phyloP scores from a whole-genome alignment of 1,140 invertebrate species.

The Achroia grisella region DNA sequence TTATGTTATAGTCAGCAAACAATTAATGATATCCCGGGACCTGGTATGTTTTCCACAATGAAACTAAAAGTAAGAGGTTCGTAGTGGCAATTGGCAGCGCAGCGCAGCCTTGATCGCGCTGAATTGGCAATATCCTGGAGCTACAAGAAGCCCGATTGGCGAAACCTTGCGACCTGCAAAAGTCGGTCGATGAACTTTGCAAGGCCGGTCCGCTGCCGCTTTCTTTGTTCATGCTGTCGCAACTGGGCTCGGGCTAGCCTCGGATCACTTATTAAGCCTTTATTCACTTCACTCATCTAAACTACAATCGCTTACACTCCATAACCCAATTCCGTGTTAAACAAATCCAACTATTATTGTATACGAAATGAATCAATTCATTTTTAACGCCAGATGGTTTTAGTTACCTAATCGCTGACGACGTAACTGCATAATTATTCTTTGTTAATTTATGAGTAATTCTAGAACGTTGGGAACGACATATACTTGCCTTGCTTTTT shows the following conservation, averaged over 20 bases:
- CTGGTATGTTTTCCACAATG: slow-evolving; percentile 20
- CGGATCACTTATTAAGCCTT: slow-evolving; percentile 45
- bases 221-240: slow-evolving; percentile 67
- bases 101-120: slow-evolving; percentile 59
- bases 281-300: slow-evolving; percentile 43
- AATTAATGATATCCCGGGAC: slow-evolving; percentile 1
- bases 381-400: too few relatives aligned
- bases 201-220: slow-evolving; percentile 61
- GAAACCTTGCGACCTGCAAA: slow-evolving; percentile 71
- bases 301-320: slow-evolving; percentile 25
- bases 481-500: too few relatives aligned
- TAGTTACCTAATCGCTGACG: too few relatives aligned
- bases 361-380: too few relatives aligned
- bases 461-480: too few relatives aligned
- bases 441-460: too few relatives aligned
- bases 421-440: too few relatives aligned
- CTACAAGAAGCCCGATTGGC: slow-evolving; percentile 65
- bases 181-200: slow-evolving; percentile 67
- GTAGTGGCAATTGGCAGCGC: slow-evolving; percentile 21
- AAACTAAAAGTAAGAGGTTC: slow-evolving; percentile 58
- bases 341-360: too few relatives aligned
- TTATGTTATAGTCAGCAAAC: too few relatives aligned
- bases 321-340: slow-evolving; percentile 14
- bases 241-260: slow-evolving; percentile 45
- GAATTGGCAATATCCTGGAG: slow-evolving; percentile 73